A percentile compares a stretch with the other conserved stretches of the same genome.
phyloP scores from a whole-genome alignment of 2,888 invertebrate genomes.

The Ophioninae sp. region DNA sequence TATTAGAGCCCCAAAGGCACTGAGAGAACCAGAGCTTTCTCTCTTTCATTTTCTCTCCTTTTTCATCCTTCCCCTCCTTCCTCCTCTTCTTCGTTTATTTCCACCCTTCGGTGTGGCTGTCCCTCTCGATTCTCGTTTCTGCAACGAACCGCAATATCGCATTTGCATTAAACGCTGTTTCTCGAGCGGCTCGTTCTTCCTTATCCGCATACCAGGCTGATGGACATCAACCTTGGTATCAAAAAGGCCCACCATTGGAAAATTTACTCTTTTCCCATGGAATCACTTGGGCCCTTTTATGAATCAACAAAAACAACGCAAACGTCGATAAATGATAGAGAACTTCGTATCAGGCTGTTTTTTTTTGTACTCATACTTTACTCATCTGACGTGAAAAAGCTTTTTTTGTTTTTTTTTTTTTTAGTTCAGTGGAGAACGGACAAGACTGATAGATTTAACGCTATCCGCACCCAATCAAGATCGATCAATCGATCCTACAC shows the following conservation, averaged over 20 bases:
- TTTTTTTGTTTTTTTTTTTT: too few relatives aligned
- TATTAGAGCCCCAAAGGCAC: conserved; percentile 56
- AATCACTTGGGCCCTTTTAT: too few relatives aligned
- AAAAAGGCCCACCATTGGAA: neutral
- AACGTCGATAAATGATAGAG: neutral
- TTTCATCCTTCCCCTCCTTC: conserved; percentile 15
- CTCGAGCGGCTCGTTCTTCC: too few relatives aligned
- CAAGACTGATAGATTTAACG: conserved; percentile 62
- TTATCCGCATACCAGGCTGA: conserved; percentile 56
- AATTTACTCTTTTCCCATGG: too few relatives aligned
- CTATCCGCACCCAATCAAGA: conserved; percentile 61
- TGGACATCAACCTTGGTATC: neutral
- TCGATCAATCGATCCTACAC: conserved; percentile 59
- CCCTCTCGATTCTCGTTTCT: conserved; percentile 13
- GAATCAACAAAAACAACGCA: neutral
- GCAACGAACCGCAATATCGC: conserved; percentile 53
- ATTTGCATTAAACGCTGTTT: conserved; percentile 61
- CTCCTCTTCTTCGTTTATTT: conserved; percentile 28
- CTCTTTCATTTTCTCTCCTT: conserved; percentile 8
- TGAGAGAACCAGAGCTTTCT: conserved; percentile 33
- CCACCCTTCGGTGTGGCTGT: neutral
- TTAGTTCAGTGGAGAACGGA: too few relatives aligned
- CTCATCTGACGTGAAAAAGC: too few relatives aligned
- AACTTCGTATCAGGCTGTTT: too few relatives aligned
- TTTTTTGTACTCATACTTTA: too few relatives aligned